Evolutionary conservation across 1,140 invertebrate species (phyloP).

Genomic region (Tenebrio molitor): DNA sequence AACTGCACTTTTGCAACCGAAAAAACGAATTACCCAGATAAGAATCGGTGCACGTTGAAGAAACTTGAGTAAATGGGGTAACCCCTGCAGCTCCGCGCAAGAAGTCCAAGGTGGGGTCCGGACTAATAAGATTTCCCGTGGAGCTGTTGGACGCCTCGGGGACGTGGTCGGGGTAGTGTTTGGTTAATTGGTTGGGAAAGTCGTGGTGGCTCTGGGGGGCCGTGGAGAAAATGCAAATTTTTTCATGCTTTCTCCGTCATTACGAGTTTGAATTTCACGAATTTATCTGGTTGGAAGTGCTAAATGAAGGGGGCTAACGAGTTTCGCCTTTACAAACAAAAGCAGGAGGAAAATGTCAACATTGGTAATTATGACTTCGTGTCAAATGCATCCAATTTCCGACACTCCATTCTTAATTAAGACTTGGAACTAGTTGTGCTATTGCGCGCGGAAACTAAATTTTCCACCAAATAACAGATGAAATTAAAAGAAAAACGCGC

Average conservation of each 20-base stretch:
- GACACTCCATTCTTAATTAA: slow-evolving; percentile 6
- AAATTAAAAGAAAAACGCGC: no score
- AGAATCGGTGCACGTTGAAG: not conserved
- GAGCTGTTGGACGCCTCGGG: not conserved
- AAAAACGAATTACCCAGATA: no score
- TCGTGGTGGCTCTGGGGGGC: not conserved
- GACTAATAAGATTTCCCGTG: slow-evolving; percentile 33
- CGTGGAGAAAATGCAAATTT: slow-evolving; percentile 14
- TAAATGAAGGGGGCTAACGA: slow-evolving; percentile 25
- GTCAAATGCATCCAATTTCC: not conserved
- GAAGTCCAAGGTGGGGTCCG: slow-evolving; percentile 5
- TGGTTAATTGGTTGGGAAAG: slow-evolving; percentile 30
- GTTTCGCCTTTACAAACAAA: slow-evolving; percentile 5
- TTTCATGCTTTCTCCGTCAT: not conserved
- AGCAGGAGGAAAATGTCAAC: slow-evolving; percentile 10
- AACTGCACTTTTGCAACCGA: no score
- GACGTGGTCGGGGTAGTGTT: not conserved
- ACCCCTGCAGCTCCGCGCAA: slow-evolving; percentile 14
- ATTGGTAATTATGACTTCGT: slow-evolving; percentile 7
- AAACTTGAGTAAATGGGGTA: not conserved
- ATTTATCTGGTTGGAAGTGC: not conserved
- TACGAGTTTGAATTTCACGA: not conserved
- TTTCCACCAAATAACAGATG: no score
- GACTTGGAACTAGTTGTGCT: not conserved
- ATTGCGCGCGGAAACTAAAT: no score